Conservation (phyloP, 2,888 invertebrate genomes). For the Serripes groenlandicus region DNA sequence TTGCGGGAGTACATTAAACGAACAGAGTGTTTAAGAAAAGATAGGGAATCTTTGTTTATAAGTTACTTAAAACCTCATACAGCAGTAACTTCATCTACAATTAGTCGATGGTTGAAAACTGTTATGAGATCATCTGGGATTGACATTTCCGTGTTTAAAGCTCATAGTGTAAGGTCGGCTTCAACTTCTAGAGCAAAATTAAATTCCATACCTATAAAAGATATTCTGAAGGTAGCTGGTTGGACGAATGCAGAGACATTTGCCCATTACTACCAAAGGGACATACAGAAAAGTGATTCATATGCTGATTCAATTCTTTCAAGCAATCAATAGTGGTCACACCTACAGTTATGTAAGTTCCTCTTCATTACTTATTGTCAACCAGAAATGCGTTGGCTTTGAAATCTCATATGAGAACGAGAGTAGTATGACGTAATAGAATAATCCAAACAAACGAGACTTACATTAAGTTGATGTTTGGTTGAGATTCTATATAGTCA, state of each 20-base stretch:
- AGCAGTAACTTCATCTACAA: constrained; percentile 15
- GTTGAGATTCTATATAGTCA: too few species aligned
- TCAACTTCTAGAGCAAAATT: constrained; percentile 1
- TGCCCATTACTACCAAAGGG: not conserved
- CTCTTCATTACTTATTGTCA: too few species aligned
- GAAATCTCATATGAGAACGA: too few species aligned
- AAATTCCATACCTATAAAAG: not conserved
- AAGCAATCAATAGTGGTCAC: too few species aligned
- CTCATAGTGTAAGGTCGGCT: constrained; percentile 8
- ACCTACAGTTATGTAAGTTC: too few species aligned
- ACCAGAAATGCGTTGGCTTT: too few species aligned
- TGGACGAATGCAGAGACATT: constrained; percentile 18
- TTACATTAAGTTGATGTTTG: too few species aligned
- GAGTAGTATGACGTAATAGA: too few species aligned
- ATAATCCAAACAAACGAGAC: too few species aligned
- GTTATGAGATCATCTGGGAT: constrained; percentile 1
- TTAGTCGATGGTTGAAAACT: constrained; percentile 15
- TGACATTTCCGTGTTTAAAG: not conserved
- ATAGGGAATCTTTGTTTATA: constrained; percentile 22
- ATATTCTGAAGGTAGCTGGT: constrained; percentile 16
- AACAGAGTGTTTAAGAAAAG: constrained; percentile 31
- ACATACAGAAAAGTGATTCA: not conserved
- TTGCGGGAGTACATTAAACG: too few species aligned
- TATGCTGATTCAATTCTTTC: not conserved
- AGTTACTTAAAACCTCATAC: constrained; percentile 52